Evolutionary conservation across 2,797 vertebrate species (phyloP), one percentile per base, ranked within the genome.

Genomic region (Clarias laeviceps): DNA sequence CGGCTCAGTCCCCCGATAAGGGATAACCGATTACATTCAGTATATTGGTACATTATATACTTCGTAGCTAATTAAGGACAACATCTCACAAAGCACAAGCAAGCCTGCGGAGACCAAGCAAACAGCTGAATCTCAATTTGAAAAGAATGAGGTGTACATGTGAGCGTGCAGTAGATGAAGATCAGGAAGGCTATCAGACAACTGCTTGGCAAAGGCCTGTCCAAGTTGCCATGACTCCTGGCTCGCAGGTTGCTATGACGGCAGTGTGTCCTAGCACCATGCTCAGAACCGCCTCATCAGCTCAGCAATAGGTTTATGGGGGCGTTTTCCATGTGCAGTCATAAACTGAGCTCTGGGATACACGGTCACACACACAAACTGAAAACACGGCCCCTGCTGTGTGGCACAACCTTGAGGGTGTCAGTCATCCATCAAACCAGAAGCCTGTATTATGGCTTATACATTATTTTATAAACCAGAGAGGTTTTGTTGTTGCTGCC

Each of bases 141-240:
- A 77, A 54, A 65, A 5, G 3, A 65, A 18, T 20, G 24, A 62
- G 20, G 45, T 64, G 18, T 27, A 27, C 72, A 29, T 54, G 34
- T 80, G 79, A 57, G 61, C 40, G 32, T 5, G 57, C 20, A 45
- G 59, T 66, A 72, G 6, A 68, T 15, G 81, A 50, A n/a, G 32
- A 57, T 68, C 2, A 5, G 79, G 9, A 82, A 82, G 59, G 68
- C 82, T 77, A 84, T 29, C 84, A 85, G 70, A 77, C 24, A n/a
- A 69, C 11, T 59, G 79, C 86, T 86, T 87, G 70, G 84, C 80
- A 78, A 54, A 59, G 85, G 83, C 68, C 86, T 74, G 66, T 86
- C 57, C 27, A 84, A 89, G 90, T 91, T 91, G 86, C 90, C 89
- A 89, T 90, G 88, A 89, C 89, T 88, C 88, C 88, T 89, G 81